A percentile compares a stretch with the other conserved stretches of the same genome.
These are phyloP conservation scores for Siniperca scherzeri DNA, from an alignment of 2,797 vertebrate species.

Conservation along the genomic window DNA sequence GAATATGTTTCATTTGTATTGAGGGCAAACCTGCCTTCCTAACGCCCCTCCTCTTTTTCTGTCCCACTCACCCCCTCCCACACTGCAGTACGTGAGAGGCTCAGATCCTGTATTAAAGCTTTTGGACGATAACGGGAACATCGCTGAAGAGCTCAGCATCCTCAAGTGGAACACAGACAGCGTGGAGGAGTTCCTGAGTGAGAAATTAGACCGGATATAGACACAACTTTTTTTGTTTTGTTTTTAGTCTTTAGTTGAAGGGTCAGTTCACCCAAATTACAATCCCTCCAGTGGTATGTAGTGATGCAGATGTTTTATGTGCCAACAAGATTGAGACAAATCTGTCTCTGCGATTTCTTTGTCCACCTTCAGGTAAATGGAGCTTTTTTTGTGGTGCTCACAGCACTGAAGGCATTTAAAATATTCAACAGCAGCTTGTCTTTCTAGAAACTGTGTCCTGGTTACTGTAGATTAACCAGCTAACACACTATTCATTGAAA, in stretches of 20 bases:
- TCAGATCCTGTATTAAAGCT: conserved; percentile 98
- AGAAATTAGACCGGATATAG: conserved; percentile 96
- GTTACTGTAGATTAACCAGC: not conserved
- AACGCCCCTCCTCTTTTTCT: conserved; percentile 15
- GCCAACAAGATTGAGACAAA: not conserved
- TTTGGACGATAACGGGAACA: conserved; percentile 98
- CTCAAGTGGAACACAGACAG: conserved; percentile 99
- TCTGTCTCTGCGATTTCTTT: not conserved
- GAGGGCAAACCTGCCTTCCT: conserved; percentile 20
- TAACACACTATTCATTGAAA: not conserved
- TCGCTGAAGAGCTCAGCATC: conserved; percentile 98
- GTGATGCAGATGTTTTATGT: conserved; percentile 18
- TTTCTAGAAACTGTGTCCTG: not conserved
- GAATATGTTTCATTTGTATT: conserved; percentile 11
- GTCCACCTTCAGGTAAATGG: not conserved
- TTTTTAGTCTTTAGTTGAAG: conserved; percentile 20
- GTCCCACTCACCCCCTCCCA: conserved; percentile 10
- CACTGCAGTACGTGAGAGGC: conserved; percentile 94
- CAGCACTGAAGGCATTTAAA: conserved; percentile 10
- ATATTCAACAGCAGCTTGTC: not conserved
- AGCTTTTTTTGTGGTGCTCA: conserved; percentile 5
- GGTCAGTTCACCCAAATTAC: conserved; percentile 29
- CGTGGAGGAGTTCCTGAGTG: conserved; percentile 97
- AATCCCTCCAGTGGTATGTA: not conserved
- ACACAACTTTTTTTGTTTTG: conserved; percentile 10